Evolutionary conservation across 2,113 vertebrate species (phyloP).

Genomic region (Gallinago jamesoni): DNA sequence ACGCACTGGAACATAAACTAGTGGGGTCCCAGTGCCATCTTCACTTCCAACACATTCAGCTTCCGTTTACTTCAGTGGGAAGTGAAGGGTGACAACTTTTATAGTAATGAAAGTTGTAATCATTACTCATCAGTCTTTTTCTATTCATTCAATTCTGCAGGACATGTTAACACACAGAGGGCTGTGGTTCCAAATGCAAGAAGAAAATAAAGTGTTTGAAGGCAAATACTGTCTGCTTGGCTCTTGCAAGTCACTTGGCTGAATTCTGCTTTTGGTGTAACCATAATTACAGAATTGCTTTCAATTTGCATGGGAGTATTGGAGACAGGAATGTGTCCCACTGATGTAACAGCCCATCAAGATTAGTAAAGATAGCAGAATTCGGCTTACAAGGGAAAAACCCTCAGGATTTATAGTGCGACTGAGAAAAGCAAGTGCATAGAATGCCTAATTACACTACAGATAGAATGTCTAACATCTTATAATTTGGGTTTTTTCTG

Average conservation of each 20-base stretch:
- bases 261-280: neutral
- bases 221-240: neutral
- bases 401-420: neutral
- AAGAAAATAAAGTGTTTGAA: neutral
- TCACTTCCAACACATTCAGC: neutral
- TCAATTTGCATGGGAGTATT: neutral
- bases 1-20: neutral
- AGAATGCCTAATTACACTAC: neutral
- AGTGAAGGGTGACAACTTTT: neutral
- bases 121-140: neutral
- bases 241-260: neutral
- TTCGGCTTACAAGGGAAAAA: neutral
- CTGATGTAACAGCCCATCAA: neutral
- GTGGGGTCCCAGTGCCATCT: neutral
- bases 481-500: neutral
- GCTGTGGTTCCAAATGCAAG: neutral
- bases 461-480: neutral
- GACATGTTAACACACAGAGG: neutral
- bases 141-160: neutral
- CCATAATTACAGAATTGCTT: neutral
- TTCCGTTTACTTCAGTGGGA: neutral
- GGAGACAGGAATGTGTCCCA: neutral
- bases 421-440: neutral
- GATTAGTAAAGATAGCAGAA: neutral
- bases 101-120: neutral